phyloP scores from a whole-genome alignment of 1,140 invertebrate genomes.

The Brachionus manjavacas region DNA sequence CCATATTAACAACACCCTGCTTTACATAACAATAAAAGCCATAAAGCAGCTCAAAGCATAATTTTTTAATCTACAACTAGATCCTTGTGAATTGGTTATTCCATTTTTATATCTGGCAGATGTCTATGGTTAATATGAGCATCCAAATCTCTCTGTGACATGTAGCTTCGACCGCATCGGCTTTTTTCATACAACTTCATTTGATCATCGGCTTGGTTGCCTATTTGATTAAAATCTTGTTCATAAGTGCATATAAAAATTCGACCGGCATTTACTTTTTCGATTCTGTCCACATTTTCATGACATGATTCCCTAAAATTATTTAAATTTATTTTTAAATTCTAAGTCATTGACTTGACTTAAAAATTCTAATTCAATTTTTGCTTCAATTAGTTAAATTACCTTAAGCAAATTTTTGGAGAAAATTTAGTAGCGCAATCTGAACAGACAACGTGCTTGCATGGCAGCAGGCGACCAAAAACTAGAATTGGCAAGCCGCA shows the following conservation, averaged over 20 bases:
- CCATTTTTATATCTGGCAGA: not conserved
- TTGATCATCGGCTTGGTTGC: not conserved
- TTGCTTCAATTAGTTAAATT: not conserved
- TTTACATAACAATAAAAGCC: not conserved
- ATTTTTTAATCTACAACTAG: not conserved
- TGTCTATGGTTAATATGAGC: slow-evolving; percentile 23
- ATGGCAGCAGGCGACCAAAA: slow-evolving; percentile 17
- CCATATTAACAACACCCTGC: not conserved
- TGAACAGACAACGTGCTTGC: slow-evolving; percentile 29
- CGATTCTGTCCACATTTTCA: slow-evolving; percentile 18
- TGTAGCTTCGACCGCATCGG: slow-evolving; percentile 25
- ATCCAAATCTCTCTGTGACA: slow-evolving; percentile 32
- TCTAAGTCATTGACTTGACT: too few relatives aligned
- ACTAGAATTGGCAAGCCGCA: slow-evolving; percentile 16
- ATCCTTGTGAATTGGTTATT: not conserved
- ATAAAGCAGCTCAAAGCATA: not conserved
- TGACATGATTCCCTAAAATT: not conserved
- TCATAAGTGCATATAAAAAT: slow-evolving; percentile 32
- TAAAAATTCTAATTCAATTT: not conserved
- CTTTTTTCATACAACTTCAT: not conserved
- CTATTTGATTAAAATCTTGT: not conserved
- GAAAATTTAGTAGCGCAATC: not conserved
- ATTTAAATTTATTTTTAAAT: too few relatives aligned
- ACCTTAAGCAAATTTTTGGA: not conserved
- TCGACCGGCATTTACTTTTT: not conserved